Evolutionary conservation across 1,140 invertebrate genomes (phyloP).

Genomic region (Habropoda laboriosa): DNA sequence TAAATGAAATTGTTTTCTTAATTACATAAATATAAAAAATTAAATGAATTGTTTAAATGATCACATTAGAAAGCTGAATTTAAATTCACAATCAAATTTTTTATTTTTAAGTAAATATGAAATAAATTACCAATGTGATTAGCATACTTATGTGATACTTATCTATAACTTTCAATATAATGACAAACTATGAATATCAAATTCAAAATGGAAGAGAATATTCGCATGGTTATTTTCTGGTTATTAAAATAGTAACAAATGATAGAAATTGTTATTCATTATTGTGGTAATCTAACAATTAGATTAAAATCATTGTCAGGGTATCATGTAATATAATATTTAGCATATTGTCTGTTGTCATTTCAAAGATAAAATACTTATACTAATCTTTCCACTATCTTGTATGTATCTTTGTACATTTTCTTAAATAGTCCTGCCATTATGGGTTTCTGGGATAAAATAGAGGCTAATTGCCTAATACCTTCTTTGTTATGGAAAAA

Average conservation of each 20-base stretch:
- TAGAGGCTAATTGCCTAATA: slow-evolving; percentile 37
- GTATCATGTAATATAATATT: slow-evolving; percentile 43
- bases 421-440: slow-evolving; percentile 63
- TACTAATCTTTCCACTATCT: slow-evolving; percentile 36
- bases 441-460: slow-evolving; percentile 57
- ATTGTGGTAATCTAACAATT: slow-evolving; percentile 31
- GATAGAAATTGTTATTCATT: slow-evolving; percentile 23
- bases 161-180: slow-evolving; percentile 8
- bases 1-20: slow-evolving; percentile 25
- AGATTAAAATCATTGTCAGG: slow-evolving; percentile 50
- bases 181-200: slow-evolving; percentile 15
- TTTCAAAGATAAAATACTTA: slow-evolving; percentile 45
- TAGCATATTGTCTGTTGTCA: slow-evolving; percentile 41
- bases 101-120: background rate
- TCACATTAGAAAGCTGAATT: slow-evolving; percentile 18
- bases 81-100: slow-evolving; percentile 22
- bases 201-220: slow-evolving; percentile 5
- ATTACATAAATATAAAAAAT: slow-evolving; percentile 1
- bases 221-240: slow-evolving; percentile 1
- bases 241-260: slow-evolving; percentile 14
- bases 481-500: slow-evolving; percentile 52
- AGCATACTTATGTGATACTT: slow-evolving; percentile 29
- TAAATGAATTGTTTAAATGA: slow-evolving; percentile 3
- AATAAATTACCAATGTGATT: slow-evolving; percentile 12
- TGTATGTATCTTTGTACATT: slow-evolving; percentile 50